Percentiles rank a stretch among this genome's conserved stretches.
Conservation (phyloP, 2,113 vertebrate genomes). For the Thymallus thymallus region DNA sequence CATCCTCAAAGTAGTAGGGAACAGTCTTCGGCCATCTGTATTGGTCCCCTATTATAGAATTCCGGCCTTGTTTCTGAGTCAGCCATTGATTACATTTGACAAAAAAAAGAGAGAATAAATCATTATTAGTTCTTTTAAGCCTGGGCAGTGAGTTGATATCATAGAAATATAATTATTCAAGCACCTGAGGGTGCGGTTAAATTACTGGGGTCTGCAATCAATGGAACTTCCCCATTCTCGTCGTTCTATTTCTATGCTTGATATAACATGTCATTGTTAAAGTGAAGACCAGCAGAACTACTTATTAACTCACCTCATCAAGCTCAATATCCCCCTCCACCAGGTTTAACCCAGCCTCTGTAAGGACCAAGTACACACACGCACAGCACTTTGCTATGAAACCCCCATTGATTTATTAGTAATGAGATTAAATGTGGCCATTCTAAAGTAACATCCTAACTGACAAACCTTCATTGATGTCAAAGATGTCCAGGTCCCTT, state of each 20-base stretch:
- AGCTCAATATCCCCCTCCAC: conserved; percentile 88
- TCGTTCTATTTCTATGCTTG: too few species aligned
- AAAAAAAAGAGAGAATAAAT: neutral
- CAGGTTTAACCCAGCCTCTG: conserved; percentile 83
- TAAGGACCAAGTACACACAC: conserved; percentile 41
- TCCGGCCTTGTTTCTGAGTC: conserved; percentile 69
- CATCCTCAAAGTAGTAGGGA: conserved; percentile 87
- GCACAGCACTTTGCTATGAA: neutral
- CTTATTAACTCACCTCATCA: conserved; percentile 70
- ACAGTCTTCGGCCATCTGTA: conserved; percentile 86
- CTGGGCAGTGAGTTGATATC: too few species aligned
- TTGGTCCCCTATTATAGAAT: conserved; percentile 83
- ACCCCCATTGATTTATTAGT: too few species aligned
- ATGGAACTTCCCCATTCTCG: too few species aligned
- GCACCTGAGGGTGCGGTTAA: neutral
- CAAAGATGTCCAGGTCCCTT: conserved; percentile 83
- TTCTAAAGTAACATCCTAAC: neutral
- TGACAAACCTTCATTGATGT: conserved; percentile 87
- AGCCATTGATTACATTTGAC: conserved; percentile 8
- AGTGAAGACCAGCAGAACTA: too few species aligned
- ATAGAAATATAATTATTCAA: neutral
- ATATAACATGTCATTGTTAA: too few species aligned
- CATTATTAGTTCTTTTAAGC: too few species aligned
- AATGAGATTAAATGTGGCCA: neutral
- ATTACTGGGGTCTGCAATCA: neutral